phyloP scores from a whole-genome alignment of 2,797 vertebrate species.

The Cyprinella venusta region DNA sequence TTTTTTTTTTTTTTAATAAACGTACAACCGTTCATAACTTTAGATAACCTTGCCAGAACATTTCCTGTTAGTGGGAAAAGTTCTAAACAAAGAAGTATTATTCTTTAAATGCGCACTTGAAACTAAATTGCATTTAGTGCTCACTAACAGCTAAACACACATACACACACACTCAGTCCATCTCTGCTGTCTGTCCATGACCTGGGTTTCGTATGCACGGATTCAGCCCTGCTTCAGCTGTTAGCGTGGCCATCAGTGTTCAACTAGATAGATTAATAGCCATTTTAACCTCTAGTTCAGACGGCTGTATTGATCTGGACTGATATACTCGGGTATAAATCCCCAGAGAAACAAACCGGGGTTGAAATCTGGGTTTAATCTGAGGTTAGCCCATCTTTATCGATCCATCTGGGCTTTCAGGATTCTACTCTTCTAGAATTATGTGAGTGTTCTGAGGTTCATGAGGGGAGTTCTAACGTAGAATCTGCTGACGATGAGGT shows the following conservation, averaged over 20 bases:
- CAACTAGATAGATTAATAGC: constrained; percentile 78
- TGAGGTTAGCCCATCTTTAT: constrained; percentile 63
- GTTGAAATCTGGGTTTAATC: constrained; percentile 82
- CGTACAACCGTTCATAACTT: not conserved
- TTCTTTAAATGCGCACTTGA: constrained; percentile 13
- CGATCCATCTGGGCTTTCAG: constrained; percentile 54
- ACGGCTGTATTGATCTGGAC: constrained; percentile 80
- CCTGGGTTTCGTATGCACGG: constrained; percentile 22
- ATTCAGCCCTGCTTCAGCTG: constrained; percentile 56
- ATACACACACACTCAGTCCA: not conserved
- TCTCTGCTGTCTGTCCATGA: not conserved
- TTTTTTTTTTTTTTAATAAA: no score
- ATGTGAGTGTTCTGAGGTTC: constrained; percentile 37
- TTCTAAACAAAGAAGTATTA: not conserved
- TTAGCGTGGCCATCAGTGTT: constrained; percentile 69
- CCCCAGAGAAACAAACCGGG: constrained; percentile 70
- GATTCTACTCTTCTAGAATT: constrained; percentile 33
- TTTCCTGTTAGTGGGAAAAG: not conserved
- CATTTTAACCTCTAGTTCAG: constrained; percentile 78
- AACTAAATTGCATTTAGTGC: not conserved
- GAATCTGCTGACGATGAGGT: not conserved
- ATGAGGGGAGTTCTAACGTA: constrained; percentile 19
- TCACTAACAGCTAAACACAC: constrained; percentile 60
- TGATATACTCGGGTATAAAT: constrained; percentile 81
- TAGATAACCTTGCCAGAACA: not conserved